Evolutionary conservation across 92 coral and sea anemone genomes (phyloP).

Genomic region (Phymanthus crucifer): DNA sequence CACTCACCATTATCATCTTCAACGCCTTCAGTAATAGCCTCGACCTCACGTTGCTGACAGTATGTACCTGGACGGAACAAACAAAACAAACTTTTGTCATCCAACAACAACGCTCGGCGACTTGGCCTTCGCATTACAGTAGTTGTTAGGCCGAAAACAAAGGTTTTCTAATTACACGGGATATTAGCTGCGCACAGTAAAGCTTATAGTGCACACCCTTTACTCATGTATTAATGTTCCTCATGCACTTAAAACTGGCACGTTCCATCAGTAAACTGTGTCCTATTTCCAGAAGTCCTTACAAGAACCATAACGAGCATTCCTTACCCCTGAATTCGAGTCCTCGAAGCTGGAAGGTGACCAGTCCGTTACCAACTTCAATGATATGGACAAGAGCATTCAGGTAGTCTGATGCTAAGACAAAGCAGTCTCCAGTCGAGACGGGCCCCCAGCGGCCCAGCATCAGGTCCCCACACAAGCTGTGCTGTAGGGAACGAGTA

Average conservation of each 20-base stretch:
- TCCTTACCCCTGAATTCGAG: conserved; percentile 90
- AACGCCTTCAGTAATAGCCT: conserved; percentile 98
- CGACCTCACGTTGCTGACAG: conserved; percentile 98
- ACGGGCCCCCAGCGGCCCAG: conserved; percentile 99
- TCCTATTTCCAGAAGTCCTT: neutral
- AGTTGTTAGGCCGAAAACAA: too few relatives aligned
- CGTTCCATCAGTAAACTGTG: too few relatives aligned
- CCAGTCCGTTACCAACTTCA: conserved; percentile 96
- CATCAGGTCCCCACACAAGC: conserved; percentile 94
- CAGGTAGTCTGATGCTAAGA: conserved; percentile 93
- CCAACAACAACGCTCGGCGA: too few relatives aligned
- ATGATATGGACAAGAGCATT: conserved; percentile 95
- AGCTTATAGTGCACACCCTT: too few relatives aligned
- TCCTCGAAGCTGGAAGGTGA: conserved; percentile 95
- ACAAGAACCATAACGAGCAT: neutral
- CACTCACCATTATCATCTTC: conserved; percentile 90
- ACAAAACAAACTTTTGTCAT: neutral
- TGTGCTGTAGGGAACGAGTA: conserved; percentile 95
- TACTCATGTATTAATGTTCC: too few relatives aligned
- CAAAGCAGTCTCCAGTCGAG: conserved; percentile 96
- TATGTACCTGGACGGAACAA: conserved; percentile 69
- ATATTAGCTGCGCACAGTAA: too few relatives aligned
- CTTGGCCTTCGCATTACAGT: too few relatives aligned
- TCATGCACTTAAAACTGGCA: too few relatives aligned
- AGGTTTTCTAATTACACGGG: too few relatives aligned